Base-by-base conservation (phyloP, 2,888 invertebrate genomes). In the Pristionchus mayeri region DNA sequence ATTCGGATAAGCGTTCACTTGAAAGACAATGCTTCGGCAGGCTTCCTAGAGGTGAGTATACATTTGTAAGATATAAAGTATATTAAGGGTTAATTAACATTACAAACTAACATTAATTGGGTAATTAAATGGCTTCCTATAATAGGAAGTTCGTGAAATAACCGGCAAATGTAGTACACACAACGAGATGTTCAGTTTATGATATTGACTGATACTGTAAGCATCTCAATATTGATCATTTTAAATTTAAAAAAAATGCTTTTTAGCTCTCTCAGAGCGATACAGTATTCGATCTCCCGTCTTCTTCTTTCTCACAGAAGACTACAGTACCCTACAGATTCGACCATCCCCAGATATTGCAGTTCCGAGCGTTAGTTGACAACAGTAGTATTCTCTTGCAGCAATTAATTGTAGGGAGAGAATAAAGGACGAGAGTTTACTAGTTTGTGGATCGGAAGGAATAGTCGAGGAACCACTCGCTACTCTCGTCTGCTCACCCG, bases 181-280 rank as follows among this genome's bases (percentile, higher is more conserved):
- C 57, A 24, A 57, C 27, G 24, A 40, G 34, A 27, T 40, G 11
- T 76, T 79, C 52, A 52, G 21, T 54, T 50, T 52, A 30, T 40
- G 27, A 50, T 79, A 44, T 16, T 76, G 24, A 16, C n/a, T 6
- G 44, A 13, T 76, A 48, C 48, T 24, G 48, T 40, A 76, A 24
- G n/a, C n/a, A n/a, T n/a, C n/a, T 63, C 34, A 3, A 34, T 34
- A 0, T 63, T 63, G 30, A 63, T 63, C 34, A 13, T 3, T 63
- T 2, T 63, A 18, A n/a, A 57, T 57, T 27, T 6, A 52, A 78
- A n/a, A 13, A 27, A 7, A n/a, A 78, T 13, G 9, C 13, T 21
- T 81, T 87, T 78, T 82, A 88, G 86, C 37, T 89, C 0, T 86
- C 86, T 27, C 87, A 88, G 85, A 88, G 88, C 0, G 89, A 89